Evolutionary conservation across 2,888 invertebrate genomes (phyloP), one percentile per base, ranked within the genome.

Genomic region (Exephanes ischioxanthus): DNA sequence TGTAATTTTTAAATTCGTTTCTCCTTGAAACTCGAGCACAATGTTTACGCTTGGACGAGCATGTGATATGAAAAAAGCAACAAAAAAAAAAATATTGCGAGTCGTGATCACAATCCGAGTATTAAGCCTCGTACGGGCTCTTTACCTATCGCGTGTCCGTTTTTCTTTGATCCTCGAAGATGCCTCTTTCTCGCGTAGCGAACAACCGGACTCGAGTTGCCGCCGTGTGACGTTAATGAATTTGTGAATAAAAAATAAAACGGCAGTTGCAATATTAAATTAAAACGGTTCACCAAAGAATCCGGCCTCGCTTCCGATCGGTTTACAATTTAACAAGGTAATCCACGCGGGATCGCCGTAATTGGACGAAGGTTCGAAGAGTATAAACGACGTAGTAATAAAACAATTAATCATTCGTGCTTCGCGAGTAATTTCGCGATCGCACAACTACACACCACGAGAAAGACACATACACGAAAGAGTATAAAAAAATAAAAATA

Each of bases 21-120:
- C 53, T 75, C 73, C 48, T 80, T 75, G 80, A 83, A 76, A 70
- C 76, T 85, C 63, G 71, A 85, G 85, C 85, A 85, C 85, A 85
- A 85, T 76, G 30, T 85, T 51, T 80, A 83, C 73, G 85, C 80
- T 76, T 85, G 72, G 71, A 73, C 63, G 66, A 80, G 72, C 72
- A 81, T 87, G 87, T 87, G 83, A 87, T 86, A 86, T 61, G 41
- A 76, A 76, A 71, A 70, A 78, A 63, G 63, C 7, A 48, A 22
- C 41, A 33, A 68, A 51, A 45, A 66, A 9, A 68, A 66, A 68
- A 61, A 55, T 26, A 22, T 19, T 68, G 63, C 66, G 51, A 71
- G 68, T 79, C 70, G 83, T 77, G 71, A 85, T 73, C 33, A 63
- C 75, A 41, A 41, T 78, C 68, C 67, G 82, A 82, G 75, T 61